Percentiles rank a stretch among this genome's conserved stretches.
Evolutionary conservation across 2,113 vertebrate genomes (phyloP).

Genomic region (Andinoacara biseriatus): DNA sequence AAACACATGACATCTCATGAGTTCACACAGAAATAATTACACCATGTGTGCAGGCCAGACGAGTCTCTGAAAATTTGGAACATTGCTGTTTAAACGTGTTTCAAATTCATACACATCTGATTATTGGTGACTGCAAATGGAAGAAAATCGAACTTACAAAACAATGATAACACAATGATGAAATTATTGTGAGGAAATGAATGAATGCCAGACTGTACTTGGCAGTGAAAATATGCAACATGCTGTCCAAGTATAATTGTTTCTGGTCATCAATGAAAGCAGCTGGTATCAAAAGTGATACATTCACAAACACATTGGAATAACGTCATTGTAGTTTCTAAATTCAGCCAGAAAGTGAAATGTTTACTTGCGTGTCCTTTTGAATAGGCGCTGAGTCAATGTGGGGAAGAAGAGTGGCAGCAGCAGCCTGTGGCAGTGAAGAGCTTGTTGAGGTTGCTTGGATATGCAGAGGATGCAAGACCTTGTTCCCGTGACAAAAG

Average conservation of each 20-base stretch:
- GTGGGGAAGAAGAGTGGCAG: neutral
- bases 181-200: neutral
- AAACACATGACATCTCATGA: neutral
- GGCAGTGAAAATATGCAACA: neutral
- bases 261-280: neutral
- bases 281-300: neutral
- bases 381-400: neutral
- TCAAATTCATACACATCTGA: conserved; percentile 25
- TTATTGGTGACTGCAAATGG: conserved; percentile 16
- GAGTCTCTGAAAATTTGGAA: conserved; percentile 26
- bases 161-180: neutral
- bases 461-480: neutral
- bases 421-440: neutral
- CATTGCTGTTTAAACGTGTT: conserved; percentile 8
- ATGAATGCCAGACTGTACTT: neutral
- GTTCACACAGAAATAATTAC: conserved; percentile 33
- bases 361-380: neutral
- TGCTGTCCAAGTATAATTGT: neutral
- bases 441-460: neutral
- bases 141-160: neutral
- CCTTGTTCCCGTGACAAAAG: neutral
- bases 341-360: rapidly evolving
- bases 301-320: neutral
- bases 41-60: conserved; percentile 30
- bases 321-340: neutral